Conservation (phyloP, 1,140 invertebrate species). For the Drosophila saltans region DNA sequence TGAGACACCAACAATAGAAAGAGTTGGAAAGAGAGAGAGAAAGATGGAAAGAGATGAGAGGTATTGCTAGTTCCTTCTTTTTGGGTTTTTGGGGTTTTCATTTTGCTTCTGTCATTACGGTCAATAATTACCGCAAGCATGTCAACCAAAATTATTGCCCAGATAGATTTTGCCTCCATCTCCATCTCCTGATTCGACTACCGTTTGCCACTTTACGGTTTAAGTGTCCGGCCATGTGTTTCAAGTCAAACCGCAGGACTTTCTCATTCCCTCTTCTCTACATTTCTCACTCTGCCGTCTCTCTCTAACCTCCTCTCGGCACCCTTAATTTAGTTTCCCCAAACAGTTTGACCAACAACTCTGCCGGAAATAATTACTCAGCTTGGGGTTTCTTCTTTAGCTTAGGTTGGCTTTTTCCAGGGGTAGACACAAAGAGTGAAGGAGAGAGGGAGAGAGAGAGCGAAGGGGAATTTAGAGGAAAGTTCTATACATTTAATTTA, state of each 20-base stretch:
- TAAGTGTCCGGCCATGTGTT: conserved; percentile 80
- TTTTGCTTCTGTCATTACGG: conserved; percentile 75
- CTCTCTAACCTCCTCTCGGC: not conserved
- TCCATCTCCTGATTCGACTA: conserved; percentile 5
- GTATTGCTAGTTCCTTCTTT: not conserved
- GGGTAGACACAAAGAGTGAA: not conserved
- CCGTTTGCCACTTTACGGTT: conserved; percentile 62
- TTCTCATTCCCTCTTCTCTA: conserved; percentile 5
- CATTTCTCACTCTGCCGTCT: not conserved
- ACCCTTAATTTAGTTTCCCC: conserved; percentile 1
- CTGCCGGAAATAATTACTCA: conserved; percentile 79
- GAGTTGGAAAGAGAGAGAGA: conserved; percentile 16
- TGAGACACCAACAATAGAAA: conserved; percentile 1
- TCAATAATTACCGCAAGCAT: conserved; percentile 81
- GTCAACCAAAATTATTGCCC: conserved; percentile 81
- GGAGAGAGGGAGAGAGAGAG: not conserved
- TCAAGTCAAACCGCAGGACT: conserved; percentile 71
- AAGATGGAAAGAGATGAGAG: conserved; percentile 20
- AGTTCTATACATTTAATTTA: conserved; percentile 73
- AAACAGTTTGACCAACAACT: conserved; percentile 27
- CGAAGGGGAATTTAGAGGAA: not conserved
- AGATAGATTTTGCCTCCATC: conserved; percentile 65
- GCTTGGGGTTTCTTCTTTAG: conserved; percentile 66
- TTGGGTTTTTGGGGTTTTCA: conserved; percentile 28
- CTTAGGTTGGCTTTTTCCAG: conserved; percentile 21